Percentiles rank a stretch among this genome's conserved stretches.
These are phyloP conservation scores for Cromileptes altivelis DNA, from an alignment of 2,113 vertebrate genomes.

Conservation along the genomic window DNA sequence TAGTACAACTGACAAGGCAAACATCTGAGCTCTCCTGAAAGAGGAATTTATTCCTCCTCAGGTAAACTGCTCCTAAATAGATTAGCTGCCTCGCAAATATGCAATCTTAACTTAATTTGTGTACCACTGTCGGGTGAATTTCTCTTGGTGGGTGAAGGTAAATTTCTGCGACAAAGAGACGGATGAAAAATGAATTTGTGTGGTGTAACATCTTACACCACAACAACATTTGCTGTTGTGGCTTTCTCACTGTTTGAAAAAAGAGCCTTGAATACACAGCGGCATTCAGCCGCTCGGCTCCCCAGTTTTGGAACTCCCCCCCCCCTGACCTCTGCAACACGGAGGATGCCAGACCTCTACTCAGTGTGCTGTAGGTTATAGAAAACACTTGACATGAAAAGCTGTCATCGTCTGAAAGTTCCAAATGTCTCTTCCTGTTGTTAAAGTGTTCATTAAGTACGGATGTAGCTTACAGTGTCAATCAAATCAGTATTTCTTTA, in stretches of 20 bases:
- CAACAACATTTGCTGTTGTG: too few relatives aligned
- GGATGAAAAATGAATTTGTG: background rate
- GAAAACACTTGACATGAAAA: background rate
- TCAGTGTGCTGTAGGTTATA: background rate
- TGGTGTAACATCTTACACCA: background rate
- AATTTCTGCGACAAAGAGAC: too few relatives aligned
- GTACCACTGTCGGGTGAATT: too few relatives aligned
- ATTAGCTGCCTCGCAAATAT: background rate
- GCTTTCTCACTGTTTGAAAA: background rate
- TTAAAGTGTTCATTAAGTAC: background rate
- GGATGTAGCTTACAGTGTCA: background rate
- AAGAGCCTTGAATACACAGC: background rate
- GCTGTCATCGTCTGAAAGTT: background rate
- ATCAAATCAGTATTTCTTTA: background rate
- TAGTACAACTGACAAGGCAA: background rate
- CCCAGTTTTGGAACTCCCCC: too few relatives aligned
- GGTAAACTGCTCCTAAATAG: background rate
- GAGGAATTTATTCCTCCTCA: background rate
- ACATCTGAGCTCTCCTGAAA: background rate
- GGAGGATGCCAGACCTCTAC: background rate
- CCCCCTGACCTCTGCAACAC: too few relatives aligned
- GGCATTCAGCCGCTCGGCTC: too few relatives aligned
- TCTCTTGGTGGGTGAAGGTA: too few relatives aligned
- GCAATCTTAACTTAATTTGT: background rate
- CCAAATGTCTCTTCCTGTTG: background rate